Evolutionary conservation across 2,888 invertebrate species (phyloP).

Genomic region (Drosophila ustulata): DNA sequence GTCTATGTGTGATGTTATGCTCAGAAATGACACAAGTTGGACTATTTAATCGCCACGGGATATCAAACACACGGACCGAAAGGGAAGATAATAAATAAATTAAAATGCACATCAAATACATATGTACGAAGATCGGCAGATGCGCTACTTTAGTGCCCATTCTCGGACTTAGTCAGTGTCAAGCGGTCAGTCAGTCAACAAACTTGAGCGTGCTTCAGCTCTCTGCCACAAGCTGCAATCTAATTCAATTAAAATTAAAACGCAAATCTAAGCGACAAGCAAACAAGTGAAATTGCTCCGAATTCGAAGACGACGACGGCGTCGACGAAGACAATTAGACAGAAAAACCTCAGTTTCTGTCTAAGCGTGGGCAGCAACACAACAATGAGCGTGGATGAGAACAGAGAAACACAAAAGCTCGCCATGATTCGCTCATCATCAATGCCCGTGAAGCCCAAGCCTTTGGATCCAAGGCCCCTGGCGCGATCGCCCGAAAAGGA

Average conservation of each 20-base stretch:
- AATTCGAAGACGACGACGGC: slow-evolving; percentile 48
- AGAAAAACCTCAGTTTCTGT: slow-evolving; percentile 48
- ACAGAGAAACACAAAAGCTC: slow-evolving; percentile 37
- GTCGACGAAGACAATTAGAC: slow-evolving; percentile 58
- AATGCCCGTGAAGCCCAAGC: slow-evolving; percentile 84
- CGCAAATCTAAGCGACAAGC: slow-evolving; percentile 69
- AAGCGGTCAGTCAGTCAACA: slow-evolving; percentile 54
- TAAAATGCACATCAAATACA: slow-evolving; percentile 50
- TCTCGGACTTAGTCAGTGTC: slow-evolving; percentile 58
- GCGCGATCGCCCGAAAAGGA: slow-evolving; percentile 83
- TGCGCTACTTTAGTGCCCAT: slow-evolving; percentile 7
- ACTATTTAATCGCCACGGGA: slow-evolving; percentile 59
- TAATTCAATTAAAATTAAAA: slow-evolving; percentile 79
- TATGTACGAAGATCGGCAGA: slow-evolving; percentile 10
- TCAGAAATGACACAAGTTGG: slow-evolving; percentile 29
- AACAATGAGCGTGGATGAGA: slow-evolving; percentile 47
- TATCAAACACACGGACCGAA: slow-evolving; percentile 27
- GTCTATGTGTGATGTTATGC: not conserved
- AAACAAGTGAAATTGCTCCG: slow-evolving; percentile 71
- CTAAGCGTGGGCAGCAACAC: slow-evolving; percentile 51
- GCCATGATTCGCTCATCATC: slow-evolving; percentile 82
- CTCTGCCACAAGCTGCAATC: slow-evolving; percentile 53
- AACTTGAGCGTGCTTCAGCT: slow-evolving; percentile 39
- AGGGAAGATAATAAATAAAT: slow-evolving; percentile 66
- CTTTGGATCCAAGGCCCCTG: slow-evolving; percentile 73